Base-by-base conservation (phyloP, 2,113 vertebrate species). In the Spea bombifrons region DNA sequence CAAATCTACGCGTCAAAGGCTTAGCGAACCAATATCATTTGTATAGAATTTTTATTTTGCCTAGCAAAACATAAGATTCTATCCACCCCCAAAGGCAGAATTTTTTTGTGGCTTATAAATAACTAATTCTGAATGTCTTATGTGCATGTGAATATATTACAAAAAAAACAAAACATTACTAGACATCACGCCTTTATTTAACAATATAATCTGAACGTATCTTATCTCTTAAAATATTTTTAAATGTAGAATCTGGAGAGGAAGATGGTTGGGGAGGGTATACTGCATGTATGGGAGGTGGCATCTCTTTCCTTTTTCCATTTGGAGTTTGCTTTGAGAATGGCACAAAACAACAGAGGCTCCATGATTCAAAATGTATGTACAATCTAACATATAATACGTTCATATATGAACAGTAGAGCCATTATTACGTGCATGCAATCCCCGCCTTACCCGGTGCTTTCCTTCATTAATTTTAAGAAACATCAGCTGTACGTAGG, bases 241-340 rank as follows among this genome's bases (percentile, higher is more conserved):
- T 80, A 80, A 80, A 80, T 80, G 71, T 80, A 80, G 78, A 80
- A 80, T 80, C 78, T 80, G 78, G 78, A 74, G 78, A 80, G 78
- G 78, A 80, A 80, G 78, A 80, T 68, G 78, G 78, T 80, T 80
- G 71, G 78, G 78, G 78, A 80, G 78, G 78, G 78, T 80, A 80
- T 74, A 80, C 78, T 80, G 72, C 78, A 80, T 80, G 78, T 65
- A 74, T 74, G 72, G 78, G 78, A 80, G 72, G 78, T 80, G 78
- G 78, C 78, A 74, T 80, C 78, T 80, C 78, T 67, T 55, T 80
- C 78, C 65, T 74, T 80, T 80, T 80, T 80, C 78, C 78, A 74
- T 80, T 80, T 73, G 78, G 78, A 72, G 78, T 80, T 80, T 80
- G 71, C 78, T 80, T 80, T 80, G 78, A 80, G 64, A 80, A 80